Percentiles rank a stretch among this genome's conserved stretches.
Conservation (phyloP, 2,113 vertebrate species). For the Trachemys scripta region DNA sequence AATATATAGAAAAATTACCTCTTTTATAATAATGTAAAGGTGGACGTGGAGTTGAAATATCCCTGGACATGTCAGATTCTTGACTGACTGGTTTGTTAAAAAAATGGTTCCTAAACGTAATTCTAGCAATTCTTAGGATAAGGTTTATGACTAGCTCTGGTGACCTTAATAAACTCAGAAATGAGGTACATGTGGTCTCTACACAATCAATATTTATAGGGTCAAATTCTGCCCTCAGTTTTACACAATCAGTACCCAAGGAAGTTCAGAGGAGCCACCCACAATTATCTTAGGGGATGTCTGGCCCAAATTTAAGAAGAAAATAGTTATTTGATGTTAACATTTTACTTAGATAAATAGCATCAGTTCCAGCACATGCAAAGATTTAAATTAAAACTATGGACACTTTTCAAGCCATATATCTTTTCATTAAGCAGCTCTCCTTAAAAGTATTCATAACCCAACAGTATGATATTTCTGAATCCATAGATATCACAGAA, state of each 20-base stretch:
- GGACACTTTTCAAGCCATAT: background rate
- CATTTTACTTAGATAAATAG: conserved; percentile 36
- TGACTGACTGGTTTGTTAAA: background rate
- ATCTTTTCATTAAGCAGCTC: background rate
- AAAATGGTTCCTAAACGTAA: conserved; percentile 14
- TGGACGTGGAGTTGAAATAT: background rate
- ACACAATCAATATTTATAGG: conserved; percentile 23
- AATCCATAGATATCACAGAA: background rate
- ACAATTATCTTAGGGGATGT: conserved; percentile 42
- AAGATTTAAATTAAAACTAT: conserved; percentile 24
- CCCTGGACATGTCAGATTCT: background rate
- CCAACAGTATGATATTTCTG: background rate
- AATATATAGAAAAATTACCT: background rate
- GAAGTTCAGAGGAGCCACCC: background rate
- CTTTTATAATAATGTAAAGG: background rate
- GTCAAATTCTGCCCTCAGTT: conserved; percentile 31
- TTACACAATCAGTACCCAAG: background rate
- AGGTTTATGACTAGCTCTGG: background rate
- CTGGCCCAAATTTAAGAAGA: conserved; percentile 45
- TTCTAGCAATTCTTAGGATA: background rate
- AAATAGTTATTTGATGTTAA: conserved; percentile 41
- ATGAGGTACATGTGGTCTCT: background rate
- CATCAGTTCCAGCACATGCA: background rate
- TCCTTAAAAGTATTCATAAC: background rate
- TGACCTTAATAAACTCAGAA: conserved; percentile 22